Evolutionary conservation across 2,888 invertebrate species (phyloP).

Genomic region (Apamea monoglypha): DNA sequence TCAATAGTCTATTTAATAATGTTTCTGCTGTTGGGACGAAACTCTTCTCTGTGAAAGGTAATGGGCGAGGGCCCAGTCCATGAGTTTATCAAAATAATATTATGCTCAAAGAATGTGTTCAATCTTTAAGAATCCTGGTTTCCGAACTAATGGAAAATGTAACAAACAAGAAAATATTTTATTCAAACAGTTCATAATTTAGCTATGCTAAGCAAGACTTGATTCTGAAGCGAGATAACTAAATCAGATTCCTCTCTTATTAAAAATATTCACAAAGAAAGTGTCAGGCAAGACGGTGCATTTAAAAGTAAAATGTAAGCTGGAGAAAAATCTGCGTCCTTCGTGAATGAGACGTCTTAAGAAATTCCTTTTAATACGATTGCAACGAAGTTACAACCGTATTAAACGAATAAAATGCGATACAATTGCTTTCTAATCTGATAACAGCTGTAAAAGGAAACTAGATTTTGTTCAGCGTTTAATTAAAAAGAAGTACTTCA

Average conservation of each 20-base stretch:
- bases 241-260: slow-evolving; percentile 20
- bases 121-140: not conserved
- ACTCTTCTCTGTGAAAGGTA: not conserved
- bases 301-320: slow-evolving; percentile 58
- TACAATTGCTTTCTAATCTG: slow-evolving; percentile 44
- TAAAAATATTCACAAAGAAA: slow-evolving; percentile 42
- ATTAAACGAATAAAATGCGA: slow-evolving; percentile 34
- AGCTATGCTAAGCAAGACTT: slow-evolving; percentile 13
- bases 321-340: slow-evolving; percentile 34
- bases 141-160: not conserved
- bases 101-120: not conserved
- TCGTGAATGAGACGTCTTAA: slow-evolving; percentile 7
- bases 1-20: not conserved
- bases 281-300: slow-evolving; percentile 35
- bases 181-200: slow-evolving; percentile 8
- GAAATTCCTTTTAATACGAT: slow-evolving; percentile 14
- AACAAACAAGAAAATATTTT: not conserved
- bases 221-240: slow-evolving; percentile 13
- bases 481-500: slow-evolving; percentile 23
- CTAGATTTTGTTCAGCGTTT: slow-evolving; percentile 37
- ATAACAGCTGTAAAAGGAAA: slow-evolving; percentile 28
- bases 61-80: not conserved
- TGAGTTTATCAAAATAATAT: not conserved
- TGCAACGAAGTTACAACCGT: slow-evolving; percentile 47
- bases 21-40: not conserved